These are phyloP conservation scores for Hermaeophaga mercurialis DNA, from an alignment of 2,888 invertebrate genomes.

Conservation along the genomic window DNA sequence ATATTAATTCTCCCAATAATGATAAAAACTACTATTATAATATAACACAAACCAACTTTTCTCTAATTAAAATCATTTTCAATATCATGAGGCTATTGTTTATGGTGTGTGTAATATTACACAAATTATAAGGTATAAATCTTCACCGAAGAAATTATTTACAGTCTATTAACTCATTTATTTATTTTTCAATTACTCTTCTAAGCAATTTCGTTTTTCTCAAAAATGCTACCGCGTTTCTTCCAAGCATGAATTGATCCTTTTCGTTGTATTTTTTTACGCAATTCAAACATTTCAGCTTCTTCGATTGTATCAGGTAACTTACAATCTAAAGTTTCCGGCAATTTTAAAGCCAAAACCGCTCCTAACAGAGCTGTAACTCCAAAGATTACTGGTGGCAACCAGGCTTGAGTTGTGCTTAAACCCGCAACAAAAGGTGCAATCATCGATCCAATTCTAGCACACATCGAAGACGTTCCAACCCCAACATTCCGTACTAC, in stretches of 20 bases:
- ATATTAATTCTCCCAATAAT: too few species aligned
- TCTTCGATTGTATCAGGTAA: slow-evolving; percentile 83
- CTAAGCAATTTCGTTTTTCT: neutral
- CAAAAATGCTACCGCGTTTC: slow-evolving; percentile 1
- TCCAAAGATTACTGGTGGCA: slow-evolving; percentile 75
- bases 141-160: neutral
- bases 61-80: neutral
- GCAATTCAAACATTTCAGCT: slow-evolving; percentile 62
- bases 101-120: neutral
- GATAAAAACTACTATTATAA: too few species aligned
- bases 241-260: slow-evolving; percentile 1
- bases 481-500: slow-evolving; percentile 86
- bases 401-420: slow-evolving; percentile 59
- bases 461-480: slow-evolving; percentile 83
- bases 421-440: slow-evolving; percentile 83
- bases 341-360: slow-evolving; percentile 69
- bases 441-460: slow-evolving; percentile 83
- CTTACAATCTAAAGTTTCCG: slow-evolving; percentile 77
- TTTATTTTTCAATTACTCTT: neutral
- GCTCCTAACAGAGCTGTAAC: slow-evolving; percentile 71
- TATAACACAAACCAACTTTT: too few species aligned
- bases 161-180: neutral
- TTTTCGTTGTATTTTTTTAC: slow-evolving; percentile 20
- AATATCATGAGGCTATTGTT: too few species aligned
- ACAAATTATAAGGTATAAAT: neutral